These are phyloP conservation scores for Apeira syringaria DNA, from an alignment of 2,888 invertebrate species.

Conservation along the genomic window DNA sequence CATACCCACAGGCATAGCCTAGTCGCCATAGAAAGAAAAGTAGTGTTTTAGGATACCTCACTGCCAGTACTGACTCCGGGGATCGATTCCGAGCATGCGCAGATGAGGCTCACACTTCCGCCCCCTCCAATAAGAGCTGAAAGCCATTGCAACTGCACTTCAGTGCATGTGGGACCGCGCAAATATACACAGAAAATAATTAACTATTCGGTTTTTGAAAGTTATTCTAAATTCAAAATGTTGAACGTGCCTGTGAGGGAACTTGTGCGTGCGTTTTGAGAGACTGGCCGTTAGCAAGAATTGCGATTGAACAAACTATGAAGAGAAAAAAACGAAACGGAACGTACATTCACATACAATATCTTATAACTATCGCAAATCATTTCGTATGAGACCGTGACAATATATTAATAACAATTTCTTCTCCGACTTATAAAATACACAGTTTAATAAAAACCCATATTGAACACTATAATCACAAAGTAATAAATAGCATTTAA, in stretches of 20 bases:
- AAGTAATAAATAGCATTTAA: slow-evolving; percentile 49
- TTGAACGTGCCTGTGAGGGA: slow-evolving; percentile 22
- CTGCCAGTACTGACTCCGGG: slow-evolving; percentile 45
- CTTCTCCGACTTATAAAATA: slow-evolving; percentile 31
- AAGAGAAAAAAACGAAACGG: slow-evolving; percentile 73
- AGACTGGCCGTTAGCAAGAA: slow-evolving; percentile 24
- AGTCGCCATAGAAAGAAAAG: slow-evolving; percentile 47
- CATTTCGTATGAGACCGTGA: slow-evolving; percentile 59
- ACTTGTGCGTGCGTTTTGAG: slow-evolving; percentile 3
- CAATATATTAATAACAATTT: slow-evolving; percentile 54
- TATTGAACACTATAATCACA: slow-evolving; percentile 68
- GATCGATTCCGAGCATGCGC: slow-evolving; percentile 81
- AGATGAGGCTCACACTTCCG: slow-evolving; percentile 47
- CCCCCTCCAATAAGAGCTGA: slow-evolving; percentile 48
- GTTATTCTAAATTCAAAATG: slow-evolving; percentile 23
- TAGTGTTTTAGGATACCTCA: slow-evolving; percentile 67
- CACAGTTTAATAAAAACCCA: slow-evolving; percentile 53
- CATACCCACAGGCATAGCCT: slow-evolving; percentile 35
- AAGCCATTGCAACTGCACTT: slow-evolving; percentile 75
- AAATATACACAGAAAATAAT: slow-evolving; percentile 40
- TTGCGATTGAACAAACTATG: slow-evolving; percentile 58
- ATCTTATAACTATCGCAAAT: slow-evolving; percentile 46
- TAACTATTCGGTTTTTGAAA: slow-evolving; percentile 4
- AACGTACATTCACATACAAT: slow-evolving; percentile 45
- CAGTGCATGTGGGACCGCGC: slow-evolving; percentile 74